phyloP scores from a whole-genome alignment of 2,113 vertebrate genomes.

The Pandion haliaetus region DNA sequence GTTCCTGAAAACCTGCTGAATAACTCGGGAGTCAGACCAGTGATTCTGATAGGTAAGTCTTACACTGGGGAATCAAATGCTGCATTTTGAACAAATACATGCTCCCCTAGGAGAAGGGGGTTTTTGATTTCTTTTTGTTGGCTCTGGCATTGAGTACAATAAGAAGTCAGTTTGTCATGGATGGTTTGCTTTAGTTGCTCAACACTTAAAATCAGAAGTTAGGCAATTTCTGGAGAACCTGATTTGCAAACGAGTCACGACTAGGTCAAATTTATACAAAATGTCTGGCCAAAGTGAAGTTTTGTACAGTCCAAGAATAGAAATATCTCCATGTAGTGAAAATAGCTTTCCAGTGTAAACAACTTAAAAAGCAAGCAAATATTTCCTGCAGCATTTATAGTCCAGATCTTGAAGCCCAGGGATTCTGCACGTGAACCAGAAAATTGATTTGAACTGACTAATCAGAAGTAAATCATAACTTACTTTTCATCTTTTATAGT shows the following conservation, averaged over 20 bases:
- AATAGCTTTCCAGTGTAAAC: not conserved
- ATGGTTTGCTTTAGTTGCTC: not conserved
- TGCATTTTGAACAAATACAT: not conserved
- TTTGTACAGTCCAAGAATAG: not conserved
- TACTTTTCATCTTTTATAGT: not conserved
- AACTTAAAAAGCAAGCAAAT: not conserved
- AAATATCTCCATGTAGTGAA: not conserved
- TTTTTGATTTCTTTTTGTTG: not conserved
- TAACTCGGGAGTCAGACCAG: slow-evolving; percentile 91
- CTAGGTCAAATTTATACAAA: not conserved
- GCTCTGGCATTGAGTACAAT: not conserved
- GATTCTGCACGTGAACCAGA: not conserved
- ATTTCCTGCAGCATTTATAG: not conserved
- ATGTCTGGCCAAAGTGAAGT: not conserved
- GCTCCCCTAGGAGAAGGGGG: not conserved
- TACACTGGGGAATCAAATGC: not conserved
- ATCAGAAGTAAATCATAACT: not conserved
- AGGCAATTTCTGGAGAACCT: not conserved
- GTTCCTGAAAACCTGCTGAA: slow-evolving; percentile 95
- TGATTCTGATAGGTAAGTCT: slow-evolving; percentile 93
- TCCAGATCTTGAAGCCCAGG: not conserved
- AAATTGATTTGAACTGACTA: not conserved
- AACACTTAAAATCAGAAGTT: not conserved
- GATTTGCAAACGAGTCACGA: not conserved
- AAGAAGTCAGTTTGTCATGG: not conserved